A percentile compares a stretch with the other conserved stretches of the same genome.
Conservation (phyloP, 2,113 vertebrate species). For the Gadus chalcogrammus region DNA sequence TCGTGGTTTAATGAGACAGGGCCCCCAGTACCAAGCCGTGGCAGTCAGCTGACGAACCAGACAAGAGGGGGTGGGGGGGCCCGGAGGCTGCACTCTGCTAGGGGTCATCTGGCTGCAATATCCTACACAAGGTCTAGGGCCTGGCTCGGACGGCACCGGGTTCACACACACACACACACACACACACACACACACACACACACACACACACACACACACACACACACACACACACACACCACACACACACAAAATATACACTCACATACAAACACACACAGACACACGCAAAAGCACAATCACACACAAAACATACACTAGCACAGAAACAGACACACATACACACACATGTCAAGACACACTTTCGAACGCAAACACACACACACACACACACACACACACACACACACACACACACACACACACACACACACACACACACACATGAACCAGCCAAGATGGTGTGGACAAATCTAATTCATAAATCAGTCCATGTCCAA, state of each 20-base stretch:
- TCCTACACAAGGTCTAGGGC: slow-evolving; percentile 33
- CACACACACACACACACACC: too few relatives aligned
- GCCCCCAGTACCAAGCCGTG: slow-evolving; percentile 26
- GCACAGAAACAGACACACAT: not conserved
- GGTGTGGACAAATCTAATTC: slow-evolving; percentile 45
- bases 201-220: not conserved
- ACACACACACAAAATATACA: not conserved
- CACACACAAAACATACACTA: not conserved
- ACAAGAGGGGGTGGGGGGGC: slow-evolving; percentile 14
- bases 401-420: too few relatives aligned
- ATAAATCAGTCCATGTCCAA: slow-evolving; percentile 48
- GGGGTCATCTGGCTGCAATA: slow-evolving; percentile 61
- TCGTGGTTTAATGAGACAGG: slow-evolving; percentile 17
- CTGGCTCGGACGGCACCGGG: slow-evolving; percentile 16
- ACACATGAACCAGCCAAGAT: slow-evolving; percentile 16
- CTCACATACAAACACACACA: not conserved
- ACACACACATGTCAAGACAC: not conserved
- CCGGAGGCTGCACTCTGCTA: slow-evolving; percentile 22
- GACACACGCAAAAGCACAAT: too few relatives aligned
- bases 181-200: not conserved
- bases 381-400: not conserved
- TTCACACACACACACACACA: not conserved
- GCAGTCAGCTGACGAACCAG: slow-evolving; percentile 45
- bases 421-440: not conserved
- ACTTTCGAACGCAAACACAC: not conserved